Evolutionary conservation across 2,888 invertebrate species (phyloP).

Genomic region (Bruchidius siliquastri): DNA sequence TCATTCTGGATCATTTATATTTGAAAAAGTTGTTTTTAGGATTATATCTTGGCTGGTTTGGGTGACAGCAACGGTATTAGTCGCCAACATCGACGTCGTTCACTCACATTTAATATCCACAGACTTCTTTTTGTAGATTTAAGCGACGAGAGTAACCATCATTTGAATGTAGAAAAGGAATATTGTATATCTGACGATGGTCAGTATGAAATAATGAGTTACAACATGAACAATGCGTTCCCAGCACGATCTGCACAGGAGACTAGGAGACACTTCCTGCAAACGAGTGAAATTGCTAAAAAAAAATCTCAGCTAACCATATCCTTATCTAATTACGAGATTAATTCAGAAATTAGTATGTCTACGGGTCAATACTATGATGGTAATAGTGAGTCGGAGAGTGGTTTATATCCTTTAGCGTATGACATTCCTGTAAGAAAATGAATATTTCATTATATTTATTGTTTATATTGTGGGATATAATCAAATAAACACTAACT

Average conservation of each 20-base stretch:
- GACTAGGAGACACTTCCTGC: background rate
- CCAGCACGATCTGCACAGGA: too few relatives aligned
- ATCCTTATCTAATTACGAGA: background rate
- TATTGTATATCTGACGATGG: conserved; percentile 1
- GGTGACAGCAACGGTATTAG: too few relatives aligned
- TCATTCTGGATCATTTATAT: too few relatives aligned
- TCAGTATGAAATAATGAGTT: conserved; percentile 7
- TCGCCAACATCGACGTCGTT: too few relatives aligned
- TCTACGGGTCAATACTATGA: background rate
- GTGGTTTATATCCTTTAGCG: background rate
- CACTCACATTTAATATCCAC: too few relatives aligned
- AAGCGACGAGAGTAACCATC: background rate
- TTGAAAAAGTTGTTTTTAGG: too few relatives aligned
- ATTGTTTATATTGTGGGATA: background rate
- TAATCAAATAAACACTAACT: background rate
- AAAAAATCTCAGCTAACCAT: background rate
- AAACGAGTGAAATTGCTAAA: background rate
- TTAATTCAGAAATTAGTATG: background rate
- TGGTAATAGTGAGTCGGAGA: background rate
- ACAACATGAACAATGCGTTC: background rate
- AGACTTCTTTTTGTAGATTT: background rate
- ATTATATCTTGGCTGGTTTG: too few relatives aligned
- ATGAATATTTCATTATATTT: background rate
- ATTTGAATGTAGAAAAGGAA: background rate
- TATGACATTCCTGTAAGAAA: background rate